Evolutionary conservation across 2,888 invertebrate genomes (phyloP).

Genomic region (Phengaris alcon): DNA sequence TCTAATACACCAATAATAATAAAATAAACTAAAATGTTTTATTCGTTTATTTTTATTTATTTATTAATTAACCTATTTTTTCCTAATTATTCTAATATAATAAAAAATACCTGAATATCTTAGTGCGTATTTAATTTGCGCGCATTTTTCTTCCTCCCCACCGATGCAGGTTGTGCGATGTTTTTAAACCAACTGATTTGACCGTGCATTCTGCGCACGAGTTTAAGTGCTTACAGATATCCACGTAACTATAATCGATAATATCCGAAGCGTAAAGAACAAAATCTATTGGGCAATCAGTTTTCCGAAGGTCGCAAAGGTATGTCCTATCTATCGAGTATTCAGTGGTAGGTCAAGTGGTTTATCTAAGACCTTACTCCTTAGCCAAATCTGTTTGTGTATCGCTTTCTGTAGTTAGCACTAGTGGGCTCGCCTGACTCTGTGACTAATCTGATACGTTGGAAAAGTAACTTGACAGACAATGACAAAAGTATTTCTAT

Average conservation of each 20-base stretch:
- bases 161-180: background rate
- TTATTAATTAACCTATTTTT: too few relatives aligned
- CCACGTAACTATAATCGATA: background rate
- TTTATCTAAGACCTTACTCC: background rate
- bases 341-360: conserved; percentile 4
- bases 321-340: background rate
- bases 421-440: background rate
- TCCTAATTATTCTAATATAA: background rate
- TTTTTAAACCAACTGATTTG: conserved; percentile 15
- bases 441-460: too few relatives aligned
- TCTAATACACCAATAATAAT: too few relatives aligned
- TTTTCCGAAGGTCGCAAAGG: conserved; percentile 13
- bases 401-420: background rate
- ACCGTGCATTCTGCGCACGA: background rate
- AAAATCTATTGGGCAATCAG: background rate
- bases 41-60: too few relatives aligned
- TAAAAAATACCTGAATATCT: conserved; percentile 13
- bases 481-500: too few relatives aligned
- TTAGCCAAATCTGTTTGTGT: background rate
- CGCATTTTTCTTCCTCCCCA: background rate
- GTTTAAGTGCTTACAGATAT: background rate
- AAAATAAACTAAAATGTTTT: too few relatives aligned
- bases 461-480: too few relatives aligned
- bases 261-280: background rate
- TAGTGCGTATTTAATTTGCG: background rate